These are phyloP conservation scores for Tricholaema leucomelas DNA, from an alignment of 2,113 vertebrate species.

Conservation along the genomic window DNA sequence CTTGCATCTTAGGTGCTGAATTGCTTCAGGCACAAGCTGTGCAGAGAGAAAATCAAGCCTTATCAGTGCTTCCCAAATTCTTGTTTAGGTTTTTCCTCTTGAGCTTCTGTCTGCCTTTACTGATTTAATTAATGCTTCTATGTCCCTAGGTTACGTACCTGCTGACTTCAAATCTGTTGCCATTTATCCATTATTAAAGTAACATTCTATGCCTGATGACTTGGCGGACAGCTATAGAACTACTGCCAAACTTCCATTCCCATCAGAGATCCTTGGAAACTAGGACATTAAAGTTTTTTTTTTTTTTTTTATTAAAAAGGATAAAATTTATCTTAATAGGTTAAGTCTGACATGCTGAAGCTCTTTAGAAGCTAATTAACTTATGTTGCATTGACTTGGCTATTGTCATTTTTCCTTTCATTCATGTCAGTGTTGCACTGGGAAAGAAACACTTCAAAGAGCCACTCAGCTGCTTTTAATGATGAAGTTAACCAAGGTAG, in stretches of 20 bases:
- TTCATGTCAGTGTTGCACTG: neutral
- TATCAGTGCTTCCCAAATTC: slow-evolving; percentile 58
- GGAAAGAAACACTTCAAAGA: neutral
- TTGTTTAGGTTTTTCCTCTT: slow-evolving; percentile 43
- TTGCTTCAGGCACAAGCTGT: slow-evolving; percentile 37
- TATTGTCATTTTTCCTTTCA: neutral
- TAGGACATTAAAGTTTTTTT: neutral
- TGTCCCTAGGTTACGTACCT: slow-evolving; percentile 65
- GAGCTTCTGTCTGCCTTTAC: slow-evolving; percentile 36
- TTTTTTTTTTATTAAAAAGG: neutral
- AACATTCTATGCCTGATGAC: neutral
- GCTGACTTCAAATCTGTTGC: slow-evolving; percentile 65
- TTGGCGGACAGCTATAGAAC: slow-evolving; percentile 23
- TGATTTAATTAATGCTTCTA: slow-evolving; percentile 67
- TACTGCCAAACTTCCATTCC: slow-evolving; percentile 1
- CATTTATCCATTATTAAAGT: slow-evolving; percentile 49
- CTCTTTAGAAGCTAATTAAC: neutral
- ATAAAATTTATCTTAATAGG: neutral
- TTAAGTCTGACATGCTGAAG: neutral
- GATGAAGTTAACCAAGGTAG: neutral
- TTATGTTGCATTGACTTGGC: neutral
- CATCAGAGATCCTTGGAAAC: slow-evolving; percentile 1
- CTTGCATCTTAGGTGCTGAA: neutral
- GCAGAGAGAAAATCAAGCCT: slow-evolving; percentile 19
- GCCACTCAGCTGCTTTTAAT: neutral